These are phyloP conservation scores for Fulmarus glacialis DNA, from an alignment of 2,113 vertebrate species.

Conservation along the genomic window DNA sequence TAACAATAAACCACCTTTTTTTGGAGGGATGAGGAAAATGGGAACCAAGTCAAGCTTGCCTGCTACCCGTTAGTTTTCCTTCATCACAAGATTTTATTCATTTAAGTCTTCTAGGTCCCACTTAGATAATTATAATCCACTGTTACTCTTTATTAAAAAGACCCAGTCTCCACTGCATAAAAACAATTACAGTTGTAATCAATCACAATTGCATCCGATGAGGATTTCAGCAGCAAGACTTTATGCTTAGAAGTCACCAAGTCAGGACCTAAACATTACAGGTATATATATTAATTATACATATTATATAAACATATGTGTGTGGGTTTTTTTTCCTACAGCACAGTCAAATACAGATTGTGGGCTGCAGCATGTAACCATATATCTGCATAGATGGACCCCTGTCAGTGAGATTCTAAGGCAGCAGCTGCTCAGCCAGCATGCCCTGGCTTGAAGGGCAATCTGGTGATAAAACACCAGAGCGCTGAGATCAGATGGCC, in stretches of 20 bases:
- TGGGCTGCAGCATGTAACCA: background rate
- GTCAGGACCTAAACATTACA: background rate
- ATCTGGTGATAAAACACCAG: constrained; percentile 18
- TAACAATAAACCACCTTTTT: background rate
- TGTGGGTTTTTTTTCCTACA: background rate
- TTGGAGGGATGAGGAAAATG: background rate
- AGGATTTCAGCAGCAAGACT: background rate
- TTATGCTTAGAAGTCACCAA: background rate
- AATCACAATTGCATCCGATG: rapidly evolving
- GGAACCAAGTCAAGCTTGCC: background rate
- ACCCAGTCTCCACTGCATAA: background rate
- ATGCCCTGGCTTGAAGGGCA: constrained; percentile 53
- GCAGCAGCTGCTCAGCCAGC: constrained; percentile 63
- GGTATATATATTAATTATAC: background rate
- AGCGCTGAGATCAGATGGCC: constrained; percentile 17
- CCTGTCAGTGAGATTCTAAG: background rate
- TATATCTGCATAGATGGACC: background rate
- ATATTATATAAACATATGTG: background rate
- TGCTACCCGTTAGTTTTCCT: background rate
- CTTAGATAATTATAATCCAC: background rate
- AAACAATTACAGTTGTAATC: background rate
- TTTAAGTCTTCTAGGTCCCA: background rate
- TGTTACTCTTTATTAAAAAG: background rate
- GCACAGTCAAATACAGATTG: background rate
- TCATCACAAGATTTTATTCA: background rate